Evolutionary conservation across 2,113 vertebrate genomes (phyloP), one percentile per base, ranked within the genome.

Genomic region (Cephalopterus ornatus): DNA sequence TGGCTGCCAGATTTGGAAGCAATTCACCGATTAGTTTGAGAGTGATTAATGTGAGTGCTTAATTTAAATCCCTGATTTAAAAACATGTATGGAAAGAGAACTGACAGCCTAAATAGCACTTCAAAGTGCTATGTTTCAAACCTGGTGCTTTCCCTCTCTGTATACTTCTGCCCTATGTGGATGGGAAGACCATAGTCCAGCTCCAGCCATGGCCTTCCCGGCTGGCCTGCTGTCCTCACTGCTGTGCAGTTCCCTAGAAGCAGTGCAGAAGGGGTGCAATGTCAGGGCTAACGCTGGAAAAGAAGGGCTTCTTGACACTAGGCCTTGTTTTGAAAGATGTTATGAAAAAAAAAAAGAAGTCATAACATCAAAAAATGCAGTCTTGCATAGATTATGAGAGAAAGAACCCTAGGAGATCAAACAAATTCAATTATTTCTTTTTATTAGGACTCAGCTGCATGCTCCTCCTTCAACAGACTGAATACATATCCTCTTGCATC

Each of bases 11-110:
- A 66, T 82, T 63, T 83, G 63, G 50, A 82, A 88, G 37, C 3
- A 9, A 85, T 58, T 76, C 90, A 66, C 67, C 92, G 88, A 88
- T 92, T 90, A 88, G 63, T 92, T 74, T 77, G 79, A 93, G 41
- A 62, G 59, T 58, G 75, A 86, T 85, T 92, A 85, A 80, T 66
- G 13, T 30, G 62, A 79, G 46, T 42, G 33, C 21, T 92, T 92
- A 76, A 95, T 94, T 85, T 92, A 90, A 93, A 83, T 46, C 47
- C 33, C 47, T 47, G 30, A 49, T 85, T 80, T 90, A 53, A 85
- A 94, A 88, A 56, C 63, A 87, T 93, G 84, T 70, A 42, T 50
- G 65, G 68, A 66, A 92, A 66, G 42, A 77, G 42, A 95, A 85
- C 0, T 88, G 85, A 83, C 81, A 94, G 78, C 63, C 88, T 70